Evolutionary conservation across 2,888 invertebrate species (phyloP).

Genomic region (Linnaemya vulpina): DNA sequence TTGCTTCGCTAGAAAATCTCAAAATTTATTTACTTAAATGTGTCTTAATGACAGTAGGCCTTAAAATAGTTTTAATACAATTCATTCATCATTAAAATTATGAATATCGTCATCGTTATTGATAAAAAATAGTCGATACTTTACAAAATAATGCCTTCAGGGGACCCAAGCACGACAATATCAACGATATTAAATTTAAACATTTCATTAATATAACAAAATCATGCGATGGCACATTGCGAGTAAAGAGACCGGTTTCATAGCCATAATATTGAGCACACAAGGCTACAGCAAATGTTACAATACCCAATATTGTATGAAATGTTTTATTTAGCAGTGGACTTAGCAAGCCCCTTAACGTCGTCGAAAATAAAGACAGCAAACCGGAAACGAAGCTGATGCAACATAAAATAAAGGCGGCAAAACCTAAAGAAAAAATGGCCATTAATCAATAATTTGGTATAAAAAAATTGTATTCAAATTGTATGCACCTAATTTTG

Average conservation of each 20-base stretch:
- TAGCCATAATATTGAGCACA: slow-evolving; percentile 81
- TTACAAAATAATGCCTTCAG: slow-evolving; percentile 77
- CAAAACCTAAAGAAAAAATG: slow-evolving; percentile 75
- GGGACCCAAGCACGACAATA: slow-evolving; percentile 78
- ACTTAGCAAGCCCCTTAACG: slow-evolving; percentile 74
- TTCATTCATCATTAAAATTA: too few species aligned
- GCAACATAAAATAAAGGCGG: slow-evolving; percentile 79
- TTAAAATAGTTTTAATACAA: too few species aligned
- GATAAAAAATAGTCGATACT: slow-evolving; percentile 69
- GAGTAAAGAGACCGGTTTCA: slow-evolving; percentile 77
- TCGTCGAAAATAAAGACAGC: slow-evolving; percentile 77
- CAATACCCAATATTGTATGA: slow-evolving; percentile 79
- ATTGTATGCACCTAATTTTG: slow-evolving; percentile 75
- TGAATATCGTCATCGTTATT: slow-evolving; percentile 48
- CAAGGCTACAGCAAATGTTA: slow-evolving; percentile 79
- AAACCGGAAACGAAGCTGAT: slow-evolving; percentile 79
- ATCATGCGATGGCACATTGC: slow-evolving; percentile 73
- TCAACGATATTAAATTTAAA: slow-evolving; percentile 78
- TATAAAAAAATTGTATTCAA: neutral
- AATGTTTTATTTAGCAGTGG: slow-evolving; percentile 80
- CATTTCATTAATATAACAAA: slow-evolving; percentile 78
- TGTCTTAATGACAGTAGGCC: too few species aligned
- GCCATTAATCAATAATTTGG: neutral
- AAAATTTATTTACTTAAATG: too few species aligned
- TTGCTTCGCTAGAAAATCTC: too few species aligned